Evolutionary conservation across 2,797 vertebrate genomes (phyloP), one percentile per base, ranked within the genome.

Genomic region (Sparidentex hasta): DNA sequence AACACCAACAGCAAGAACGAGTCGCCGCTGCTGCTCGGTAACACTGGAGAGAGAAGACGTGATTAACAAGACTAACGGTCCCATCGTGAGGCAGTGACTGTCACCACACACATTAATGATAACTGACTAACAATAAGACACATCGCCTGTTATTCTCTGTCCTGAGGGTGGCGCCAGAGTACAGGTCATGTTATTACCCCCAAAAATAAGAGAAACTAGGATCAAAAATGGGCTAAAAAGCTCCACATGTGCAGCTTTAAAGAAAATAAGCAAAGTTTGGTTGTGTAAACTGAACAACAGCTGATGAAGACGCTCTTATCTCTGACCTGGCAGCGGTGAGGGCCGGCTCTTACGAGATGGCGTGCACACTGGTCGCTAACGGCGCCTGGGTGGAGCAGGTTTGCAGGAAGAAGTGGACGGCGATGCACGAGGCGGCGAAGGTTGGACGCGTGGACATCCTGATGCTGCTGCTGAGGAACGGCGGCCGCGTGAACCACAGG

Each of bases 391-490:
- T 97, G 78, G 95, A 97, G 75, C 96, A 98, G 85, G 92, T 95
- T 0, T 96, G 96, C 4, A 55, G 85, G 12, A 96, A 95, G 85
- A 92, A 83, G 33, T 97, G 97, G 97, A 97, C 96, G 0, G 96
- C 96, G 5, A 88, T 96, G 89, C 97, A 98, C 0, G 97, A 98
- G 91, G 97, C 96, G 3, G 96, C 96, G 47, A 96, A 95, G 79
- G 87, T 94, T n/a, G 97, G 96, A 27, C 87, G 84, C 56, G 88
- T 79, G 38, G 96, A 97, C 27, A 90, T 97, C 63, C 33, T 95
- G 58, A 91, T 95, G 66, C 83, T 98, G 83, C 93, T 98, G 52
- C 87, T 98, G 56, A 94, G 93, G 80, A 94, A 96, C 0, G 94
- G 96, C 5, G 96, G 95, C n/a, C 92, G 86, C 0, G 85, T 96